Evolutionary conservation across 1,140 invertebrate genomes (phyloP).

Genomic region (Cyphomyrmex costatus): DNA sequence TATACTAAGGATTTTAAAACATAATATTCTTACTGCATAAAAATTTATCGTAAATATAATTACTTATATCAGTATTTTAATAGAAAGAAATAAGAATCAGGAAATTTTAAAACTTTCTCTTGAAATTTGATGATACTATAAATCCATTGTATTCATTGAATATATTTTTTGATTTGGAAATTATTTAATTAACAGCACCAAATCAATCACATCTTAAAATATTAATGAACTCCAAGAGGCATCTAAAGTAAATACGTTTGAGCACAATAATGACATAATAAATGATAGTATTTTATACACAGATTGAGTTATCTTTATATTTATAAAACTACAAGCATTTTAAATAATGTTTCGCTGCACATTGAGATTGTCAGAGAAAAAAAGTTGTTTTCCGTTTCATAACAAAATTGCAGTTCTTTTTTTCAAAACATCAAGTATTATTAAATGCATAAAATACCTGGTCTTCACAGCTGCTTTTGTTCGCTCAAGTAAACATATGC

Average conservation of each 20-base stretch:
- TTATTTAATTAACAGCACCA: not conserved
- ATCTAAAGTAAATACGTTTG: not conserved
- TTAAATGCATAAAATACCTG: slow-evolving; percentile 33
- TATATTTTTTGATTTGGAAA: not conserved
- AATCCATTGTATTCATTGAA: not conserved
- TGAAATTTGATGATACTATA: not conserved
- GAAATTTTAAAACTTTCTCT: not conserved
- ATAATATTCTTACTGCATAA: slow-evolving; percentile 10
- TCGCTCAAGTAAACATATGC: slow-evolving; percentile 21
- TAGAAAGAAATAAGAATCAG: too few relatives aligned
- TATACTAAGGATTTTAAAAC: not conserved
- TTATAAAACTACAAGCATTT: not conserved
- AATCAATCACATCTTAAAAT: not conserved
- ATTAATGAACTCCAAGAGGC: not conserved
- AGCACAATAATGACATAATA: slow-evolving; percentile 4
- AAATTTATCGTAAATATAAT: not conserved
- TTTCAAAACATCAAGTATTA: slow-evolving; percentile 9
- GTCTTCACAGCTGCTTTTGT: slow-evolving; percentile 15
- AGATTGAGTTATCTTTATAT: not conserved
- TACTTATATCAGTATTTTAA: not conserved
- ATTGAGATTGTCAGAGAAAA: slow-evolving; percentile 19
- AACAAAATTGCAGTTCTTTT: not conserved
- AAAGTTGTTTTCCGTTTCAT: not conserved
- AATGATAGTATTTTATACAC: slow-evolving; percentile 7
- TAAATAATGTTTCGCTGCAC: slow-evolving; percentile 19